phyloP scores from a whole-genome alignment of 2,113 vertebrate species.

The Sigmodon hispidus region DNA sequence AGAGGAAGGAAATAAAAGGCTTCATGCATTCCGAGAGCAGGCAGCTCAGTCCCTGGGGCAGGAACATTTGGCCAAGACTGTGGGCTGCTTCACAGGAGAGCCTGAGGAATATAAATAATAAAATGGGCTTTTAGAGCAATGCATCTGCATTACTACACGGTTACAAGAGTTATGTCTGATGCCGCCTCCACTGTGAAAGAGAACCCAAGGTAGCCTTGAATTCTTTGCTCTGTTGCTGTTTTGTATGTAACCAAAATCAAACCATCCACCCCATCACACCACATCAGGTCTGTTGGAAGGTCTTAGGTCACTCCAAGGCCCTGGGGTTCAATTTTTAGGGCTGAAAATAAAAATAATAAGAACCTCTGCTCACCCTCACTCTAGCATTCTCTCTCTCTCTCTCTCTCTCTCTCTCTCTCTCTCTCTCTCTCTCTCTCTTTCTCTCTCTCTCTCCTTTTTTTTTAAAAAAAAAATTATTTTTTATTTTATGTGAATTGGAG shows the following conservation, averaged over 20 bases:
- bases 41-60: not conserved
- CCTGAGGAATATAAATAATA: not conserved
- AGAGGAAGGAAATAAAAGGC: not conserved
- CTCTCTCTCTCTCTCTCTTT: too few relatives aligned
- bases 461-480: too few relatives aligned
- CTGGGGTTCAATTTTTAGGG: not conserved
- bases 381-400: not conserved
- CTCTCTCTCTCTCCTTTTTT: too few relatives aligned
- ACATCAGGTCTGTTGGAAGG: not conserved
- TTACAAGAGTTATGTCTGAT: not conserved
- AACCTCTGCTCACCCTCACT: not conserved
- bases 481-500: too few relatives aligned
- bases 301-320: not conserved
- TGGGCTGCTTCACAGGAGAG: not conserved
- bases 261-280: not conserved
- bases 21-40: not conserved
- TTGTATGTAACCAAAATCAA: not conserved
- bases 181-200: not conserved
- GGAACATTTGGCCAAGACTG: too few relatives aligned
- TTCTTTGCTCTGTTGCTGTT: not conserved
- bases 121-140: not conserved
- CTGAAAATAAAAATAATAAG: not conserved
- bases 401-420: too few relatives aligned
- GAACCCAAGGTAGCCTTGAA: not conserved
- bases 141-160: not conserved